A percentile compares a stretch with the other conserved stretches of the same genome.
These are phyloP conservation scores for Platichthys flesus DNA, from an alignment of 2,113 vertebrate genomes.

Conservation along the genomic window DNA sequence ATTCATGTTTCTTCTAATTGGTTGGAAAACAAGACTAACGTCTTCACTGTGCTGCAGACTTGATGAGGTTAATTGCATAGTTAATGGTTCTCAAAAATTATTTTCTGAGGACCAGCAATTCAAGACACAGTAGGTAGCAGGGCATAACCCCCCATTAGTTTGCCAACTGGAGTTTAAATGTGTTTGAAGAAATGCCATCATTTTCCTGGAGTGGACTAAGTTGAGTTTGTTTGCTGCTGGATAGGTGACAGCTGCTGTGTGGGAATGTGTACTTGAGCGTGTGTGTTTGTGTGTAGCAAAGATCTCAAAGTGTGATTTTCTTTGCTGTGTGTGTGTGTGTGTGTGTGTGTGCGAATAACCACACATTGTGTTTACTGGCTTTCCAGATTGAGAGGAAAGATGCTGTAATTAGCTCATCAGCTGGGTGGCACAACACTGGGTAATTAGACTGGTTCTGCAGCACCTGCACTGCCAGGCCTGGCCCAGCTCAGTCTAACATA, in stretches of 20 bases:
- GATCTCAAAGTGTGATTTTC: slow-evolving; percentile 48
- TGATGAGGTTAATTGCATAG: slow-evolving; percentile 58
- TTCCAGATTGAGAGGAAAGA: slow-evolving; percentile 80
- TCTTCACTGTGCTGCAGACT: slow-evolving; percentile 26
- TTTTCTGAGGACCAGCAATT: slow-evolving; percentile 46
- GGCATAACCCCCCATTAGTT: slow-evolving; percentile 53
- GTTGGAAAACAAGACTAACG: slow-evolving; percentile 1
- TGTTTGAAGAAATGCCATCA: slow-evolving; percentile 65
- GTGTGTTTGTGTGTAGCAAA: slow-evolving; percentile 48
- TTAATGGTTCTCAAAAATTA: slow-evolving; percentile 50
- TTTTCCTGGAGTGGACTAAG: slow-evolving; percentile 69
- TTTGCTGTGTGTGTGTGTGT: slow-evolving; percentile 17
- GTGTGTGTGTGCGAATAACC: slow-evolving; percentile 25
- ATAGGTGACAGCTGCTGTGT: slow-evolving; percentile 74
- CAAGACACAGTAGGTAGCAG: slow-evolving; percentile 37
- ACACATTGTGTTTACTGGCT: slow-evolving; percentile 78
- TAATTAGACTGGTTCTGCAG: slow-evolving; percentile 80
- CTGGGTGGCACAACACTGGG: slow-evolving; percentile 82
- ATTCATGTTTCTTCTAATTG: slow-evolving; percentile 24
- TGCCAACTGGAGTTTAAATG: slow-evolving; percentile 71
- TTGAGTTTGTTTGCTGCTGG: slow-evolving; percentile 66
- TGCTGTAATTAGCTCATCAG: slow-evolving; percentile 84
- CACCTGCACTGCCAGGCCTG: slow-evolving; percentile 70
- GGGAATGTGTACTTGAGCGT: slow-evolving; percentile 38
- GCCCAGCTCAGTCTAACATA: slow-evolving; percentile 34